Base-by-base conservation (phyloP, 2,888 invertebrate genomes). In the Caenorhabditis angaria region DNA sequence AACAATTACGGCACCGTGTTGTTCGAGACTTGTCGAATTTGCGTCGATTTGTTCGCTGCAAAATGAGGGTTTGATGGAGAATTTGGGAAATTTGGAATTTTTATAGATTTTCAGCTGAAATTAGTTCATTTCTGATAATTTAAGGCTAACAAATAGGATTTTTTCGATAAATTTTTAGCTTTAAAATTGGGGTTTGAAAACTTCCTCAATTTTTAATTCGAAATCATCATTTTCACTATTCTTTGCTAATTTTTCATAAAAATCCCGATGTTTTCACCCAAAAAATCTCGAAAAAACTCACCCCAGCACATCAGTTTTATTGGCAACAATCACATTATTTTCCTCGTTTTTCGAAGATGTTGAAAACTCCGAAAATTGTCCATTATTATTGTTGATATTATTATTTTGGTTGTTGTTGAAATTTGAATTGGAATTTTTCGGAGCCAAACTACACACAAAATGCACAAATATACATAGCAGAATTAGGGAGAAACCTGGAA, bases 1-100 rank as follows among this genome's bases (percentile, higher is more conserved):
- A n/a, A 80, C 77, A 61, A 80, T 80, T 12, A 76, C 80, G 10
- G 80, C 80, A 10, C 80, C 80, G 65, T 80, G 70, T 59, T 76
- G 66, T 32, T 80, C 80, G 0, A 80, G 64, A 64, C 73, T 80
- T 28, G 79, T 70, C 25, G 74, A 54, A 28, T 79, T 79, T 3
- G 70, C 64, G 27, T 79, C 76, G 56, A 79, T 71, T 10, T 65
- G 32, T 61, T 73, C 73, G 25, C 73, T 73, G 62, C 50, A 73
- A 66, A 4, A 0, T 20, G 18, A 4, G n/a, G 20, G 20, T n/a
- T n/a, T n/a, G n/a, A n/a, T n/a, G n/a, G n/a, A n/a, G n/a, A n/a
- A n/a, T n/a, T n/a, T n/a, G n/a, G n/a, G n/a, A n/a, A n/a, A n/a
- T n/a, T n/a, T n/a, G n/a, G n/a, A n/a, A n/a, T n/a, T n/a, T n/a